Evolutionary conservation across 2,888 invertebrate species (phyloP), one percentile per base, ranked within the genome.

Genomic region (Arrhopalites spinosus): DNA sequence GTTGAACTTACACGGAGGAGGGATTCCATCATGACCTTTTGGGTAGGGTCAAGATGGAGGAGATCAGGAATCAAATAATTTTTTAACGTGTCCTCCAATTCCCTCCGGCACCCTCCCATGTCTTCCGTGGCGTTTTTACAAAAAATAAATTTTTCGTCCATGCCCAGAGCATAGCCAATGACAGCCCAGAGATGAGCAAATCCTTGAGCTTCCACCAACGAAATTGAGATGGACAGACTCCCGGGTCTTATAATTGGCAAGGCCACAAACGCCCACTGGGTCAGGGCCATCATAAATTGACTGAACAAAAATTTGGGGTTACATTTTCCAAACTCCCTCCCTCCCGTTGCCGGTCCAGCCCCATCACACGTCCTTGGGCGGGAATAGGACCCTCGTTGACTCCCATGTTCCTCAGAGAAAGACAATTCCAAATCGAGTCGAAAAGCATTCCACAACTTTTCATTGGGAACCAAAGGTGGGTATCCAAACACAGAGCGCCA

Each of bases 171-270:
- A 36, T 36, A 71, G 2, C 20, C 27, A 3, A 71, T 1, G 5
- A 71, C 71, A 13, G 71, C 59, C 71, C 71, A 71, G 0, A 71
- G 25, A 59, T 71, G 71, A 2, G 71, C 59, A 71, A 71, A 71
- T 7, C 71, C 71, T 53, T 71, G 36, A 1, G 59, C 20, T 23
- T 71, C 71, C n/a, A 8, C 2, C 1, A 59, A 56, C 0, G 36
- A 59, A 17, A 8, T 20, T 23, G 36, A n/a, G 8, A 71, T 71
- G 0, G 20, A 23, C 13, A 56, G 13, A 27, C 23, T 13, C 17
- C 11, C 15, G 1, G 59, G 30, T 2, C 13, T 8, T 3, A 71
- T 13, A 23, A 71, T 36, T 2, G 71, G 56, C 11, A 71, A 1
- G 25, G 59, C 30, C 43, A 71, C 36, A n/a, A 71, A 71, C 1